Evolutionary conservation across 2,113 vertebrate species (phyloP).

Genomic region (Gambusia affinis): DNA sequence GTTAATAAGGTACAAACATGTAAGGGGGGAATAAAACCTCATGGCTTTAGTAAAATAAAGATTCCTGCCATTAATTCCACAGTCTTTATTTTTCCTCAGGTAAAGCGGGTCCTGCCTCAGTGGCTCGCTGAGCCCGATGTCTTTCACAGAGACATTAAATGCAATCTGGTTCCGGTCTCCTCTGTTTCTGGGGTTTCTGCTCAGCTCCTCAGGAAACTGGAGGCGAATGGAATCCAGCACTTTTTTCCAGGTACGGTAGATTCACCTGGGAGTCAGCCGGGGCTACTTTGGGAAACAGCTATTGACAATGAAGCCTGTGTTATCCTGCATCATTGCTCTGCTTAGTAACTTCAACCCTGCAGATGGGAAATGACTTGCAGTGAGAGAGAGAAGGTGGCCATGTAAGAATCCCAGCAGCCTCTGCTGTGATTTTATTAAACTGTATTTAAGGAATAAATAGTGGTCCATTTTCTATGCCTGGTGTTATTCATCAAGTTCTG

Average conservation of each 20-base stretch:
- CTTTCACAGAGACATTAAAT: conserved; percentile 84
- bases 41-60: background rate
- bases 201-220: conserved; percentile 81
- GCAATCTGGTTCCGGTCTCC: conserved; percentile 79
- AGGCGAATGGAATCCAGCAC: conserved; percentile 81
- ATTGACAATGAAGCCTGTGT: too few species aligned
- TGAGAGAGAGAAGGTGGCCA: too few species aligned
- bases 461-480: too few species aligned
- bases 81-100: conserved; percentile 68
- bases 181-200: conserved; percentile 83
- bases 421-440: too few species aligned
- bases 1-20: conserved; percentile 75
- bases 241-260: conserved; percentile 89
- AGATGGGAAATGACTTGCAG: too few species aligned
- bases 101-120: conserved; percentile 86
- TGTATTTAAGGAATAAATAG: too few species aligned
- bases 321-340: too few species aligned
- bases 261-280: too few species aligned
- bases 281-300: too few species aligned
- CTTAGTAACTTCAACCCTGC: too few species aligned
- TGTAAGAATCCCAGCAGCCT: too few species aligned
- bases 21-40: background rate
- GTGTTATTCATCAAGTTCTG: too few species aligned
- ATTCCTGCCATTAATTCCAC: background rate
- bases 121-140: conserved; percentile 89